Evolutionary conservation across 2,888 invertebrate genomes (phyloP), one percentile per base, ranked within the genome.

Genomic region (Glyphotaelius pellucidus): DNA sequence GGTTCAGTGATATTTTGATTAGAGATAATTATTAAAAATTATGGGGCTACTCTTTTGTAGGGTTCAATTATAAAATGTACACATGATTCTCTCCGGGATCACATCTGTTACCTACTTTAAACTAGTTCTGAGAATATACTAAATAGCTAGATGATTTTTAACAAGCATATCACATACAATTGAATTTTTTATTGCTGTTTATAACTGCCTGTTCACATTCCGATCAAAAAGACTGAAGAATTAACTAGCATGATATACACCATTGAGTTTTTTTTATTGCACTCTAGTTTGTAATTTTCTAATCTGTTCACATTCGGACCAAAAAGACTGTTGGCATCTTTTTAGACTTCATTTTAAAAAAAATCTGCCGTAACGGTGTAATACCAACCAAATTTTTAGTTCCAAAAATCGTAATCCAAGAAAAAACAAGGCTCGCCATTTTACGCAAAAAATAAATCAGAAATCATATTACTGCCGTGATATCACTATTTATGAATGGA

Each of bases 21-120:
- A 86, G 42, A 86, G 86, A 86, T 86, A 86, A 86, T 86, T 86
- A 86, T 86, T 47, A 86, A 47, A 86, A 86, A 86, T 86, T 86
- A 85, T n/a, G 38, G 85, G 25, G 42, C 38, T 35, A 86, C 11
- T 35, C 12, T n/a, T 86, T 30, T 11, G 42, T 86, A 42, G 9
- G 19, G 47, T 30, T 38, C 7, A 47, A 86, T 42, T 86, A 30
- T 86, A 0, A 38, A 30, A 38, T 80, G 3, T n/a, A 35, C 9
- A 86, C 12, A 42, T 3, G n/a, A 47, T 86, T 42, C n/a, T 11
- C 42, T 47, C 25, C 47, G 38, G 25, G 47, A 7, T 30, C 30
- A 2, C 42, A 15, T 42, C 38, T 86, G n/a, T 12, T 86, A 86
- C 81, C 32, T 15, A 81, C 5, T 31, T 81, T 31, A 32, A 81